These are phyloP conservation scores for Autographa pulchrina DNA, from an alignment of 2,888 invertebrate species.

Conservation along the genomic window DNA sequence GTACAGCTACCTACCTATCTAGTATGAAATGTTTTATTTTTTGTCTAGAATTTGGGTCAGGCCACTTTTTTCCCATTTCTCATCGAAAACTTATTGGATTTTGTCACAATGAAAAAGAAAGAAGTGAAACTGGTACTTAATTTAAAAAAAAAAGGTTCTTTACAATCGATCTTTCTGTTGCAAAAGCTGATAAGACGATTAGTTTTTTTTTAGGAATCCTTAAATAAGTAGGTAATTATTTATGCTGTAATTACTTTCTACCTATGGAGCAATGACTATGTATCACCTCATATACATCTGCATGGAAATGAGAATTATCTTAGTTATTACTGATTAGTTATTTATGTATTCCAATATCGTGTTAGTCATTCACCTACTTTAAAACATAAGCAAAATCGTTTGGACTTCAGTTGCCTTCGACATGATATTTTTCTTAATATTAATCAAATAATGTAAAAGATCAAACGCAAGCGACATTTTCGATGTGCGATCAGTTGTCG, in stretches of 20 bases:
- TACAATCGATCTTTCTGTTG: no score
- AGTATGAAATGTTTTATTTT: constrained; percentile 12
- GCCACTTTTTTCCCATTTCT: constrained; percentile 16
- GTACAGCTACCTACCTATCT: neutral
- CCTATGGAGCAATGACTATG: neutral
- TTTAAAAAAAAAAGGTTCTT: no score
- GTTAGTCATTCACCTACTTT: constrained; percentile 50
- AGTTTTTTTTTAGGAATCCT: no score
- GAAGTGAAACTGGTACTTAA: no score
- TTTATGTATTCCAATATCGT: constrained; percentile 33
- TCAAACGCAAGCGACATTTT: neutral
- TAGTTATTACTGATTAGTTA: constrained; percentile 42
- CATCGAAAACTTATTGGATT: neutral
- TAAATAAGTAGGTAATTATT: no score
- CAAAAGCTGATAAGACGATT: no score
- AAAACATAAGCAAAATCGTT: constrained; percentile 24
- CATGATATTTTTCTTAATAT: neutral
- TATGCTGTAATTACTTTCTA: no score
- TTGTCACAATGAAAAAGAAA: neutral
- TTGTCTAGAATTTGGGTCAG: constrained; percentile 14
- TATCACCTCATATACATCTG: constrained; percentile 12
- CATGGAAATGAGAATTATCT: constrained; percentile 20
- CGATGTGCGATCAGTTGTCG: constrained; percentile 2
- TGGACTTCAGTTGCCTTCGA: neutral
- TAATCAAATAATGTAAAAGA: neutral